These are phyloP conservation scores for Xylocopa sonorina DNA, from an alignment of 1,140 invertebrate species.

Conservation along the genomic window DNA sequence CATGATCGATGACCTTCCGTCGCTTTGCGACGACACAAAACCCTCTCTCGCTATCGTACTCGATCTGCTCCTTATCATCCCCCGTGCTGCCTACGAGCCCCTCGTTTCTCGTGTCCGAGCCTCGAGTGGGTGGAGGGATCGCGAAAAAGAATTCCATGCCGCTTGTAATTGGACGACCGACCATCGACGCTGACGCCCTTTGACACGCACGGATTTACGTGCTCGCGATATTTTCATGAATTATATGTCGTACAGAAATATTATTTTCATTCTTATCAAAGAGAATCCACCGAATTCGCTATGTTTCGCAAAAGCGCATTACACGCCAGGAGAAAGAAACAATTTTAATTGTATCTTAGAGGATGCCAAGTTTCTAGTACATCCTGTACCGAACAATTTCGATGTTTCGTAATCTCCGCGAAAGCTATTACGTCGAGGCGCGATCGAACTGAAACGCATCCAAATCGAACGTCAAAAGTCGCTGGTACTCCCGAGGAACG, in stretches of 20 bases:
- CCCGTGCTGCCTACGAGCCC: slow-evolving; percentile 20
- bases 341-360: no score
- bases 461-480: slow-evolving; percentile 27
- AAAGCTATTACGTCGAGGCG: no score
- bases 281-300: no score
- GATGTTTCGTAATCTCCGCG: no score
- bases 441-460: not conserved
- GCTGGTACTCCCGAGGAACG: not conserved
- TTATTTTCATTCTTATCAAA: no score
- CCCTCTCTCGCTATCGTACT: slow-evolving; percentile 41
- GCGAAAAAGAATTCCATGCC: not conserved
- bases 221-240: not conserved
- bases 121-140: slow-evolving; percentile 11
- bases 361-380: no score
- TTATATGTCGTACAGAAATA: no score
- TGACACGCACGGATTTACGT: not conserved
- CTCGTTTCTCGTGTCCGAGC: not conserved
- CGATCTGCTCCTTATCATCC: slow-evolving; percentile 53
- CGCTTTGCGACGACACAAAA: slow-evolving; percentile 48
- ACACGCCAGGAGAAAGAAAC: no score
- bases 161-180: slow-evolving; percentile 27
- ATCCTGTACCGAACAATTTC: no score
- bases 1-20: slow-evolving; percentile 58
- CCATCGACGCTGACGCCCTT: not conserved
- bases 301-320: no score